phyloP scores from a whole-genome alignment of 30 jellyfish, hydroid and myxozoan species.

The Aurelia sp. region DNA sequence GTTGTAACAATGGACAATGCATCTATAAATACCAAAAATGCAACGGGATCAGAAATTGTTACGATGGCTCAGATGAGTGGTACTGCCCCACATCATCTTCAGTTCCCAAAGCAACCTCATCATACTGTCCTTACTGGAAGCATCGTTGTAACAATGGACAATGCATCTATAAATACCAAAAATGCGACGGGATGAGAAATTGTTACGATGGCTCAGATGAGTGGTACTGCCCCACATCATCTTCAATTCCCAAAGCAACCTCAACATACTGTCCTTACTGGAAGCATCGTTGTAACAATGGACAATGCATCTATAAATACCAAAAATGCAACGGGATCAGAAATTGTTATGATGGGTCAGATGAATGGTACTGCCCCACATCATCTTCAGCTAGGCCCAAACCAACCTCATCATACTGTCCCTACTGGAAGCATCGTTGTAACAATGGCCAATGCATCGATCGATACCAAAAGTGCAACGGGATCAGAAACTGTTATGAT shows the following conservation, averaged over 20 bases:
- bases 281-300: no score
- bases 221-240: no score
- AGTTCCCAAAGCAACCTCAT: slow-evolving; percentile 5
- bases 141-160: slow-evolving; percentile 8
- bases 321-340: no score
- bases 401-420: slow-evolving; percentile 29
- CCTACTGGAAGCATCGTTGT: slow-evolving; percentile 25
- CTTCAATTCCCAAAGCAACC: no score
- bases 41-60: not conserved
- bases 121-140: slow-evolving; percentile 37
- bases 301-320: no score
- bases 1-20: slow-evolving; percentile 19
- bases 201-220: no score
- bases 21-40: slow-evolving; percentile 6
- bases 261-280: no score
- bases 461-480: not conserved
- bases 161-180: slow-evolving; percentile 4
- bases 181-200: not conserved
- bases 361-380: slow-evolving; percentile 21
- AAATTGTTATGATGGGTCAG: slow-evolving; percentile 46
- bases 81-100: slow-evolving; percentile 3
- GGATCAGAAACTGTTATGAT: not conserved
- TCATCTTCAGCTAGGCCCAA: not conserved
- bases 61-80: no score
- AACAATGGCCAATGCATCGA: slow-evolving; percentile 11